A percentile compares a stretch with the other conserved stretches of the same genome.
These are phyloP conservation scores for Plagodis pulveraria DNA, from an alignment of 2,888 invertebrate species.

Conservation along the genomic window DNA sequence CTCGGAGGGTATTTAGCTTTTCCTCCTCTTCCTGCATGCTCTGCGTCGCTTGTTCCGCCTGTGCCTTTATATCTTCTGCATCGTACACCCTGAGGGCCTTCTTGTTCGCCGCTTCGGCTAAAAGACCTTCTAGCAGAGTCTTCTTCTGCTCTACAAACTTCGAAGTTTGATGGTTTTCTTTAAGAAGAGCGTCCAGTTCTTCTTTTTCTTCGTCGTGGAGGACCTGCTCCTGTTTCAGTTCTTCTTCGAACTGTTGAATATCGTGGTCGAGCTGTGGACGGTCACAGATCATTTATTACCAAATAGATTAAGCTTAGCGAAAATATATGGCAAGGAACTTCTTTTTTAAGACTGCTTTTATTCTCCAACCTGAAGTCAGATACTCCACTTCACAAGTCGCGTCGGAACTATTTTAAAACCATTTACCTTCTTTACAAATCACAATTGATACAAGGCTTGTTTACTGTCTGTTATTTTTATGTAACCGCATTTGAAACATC, in stretches of 20 bases:
- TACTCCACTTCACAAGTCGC: no score
- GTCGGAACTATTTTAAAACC: no score
- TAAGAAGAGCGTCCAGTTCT: conserved; percentile 55
- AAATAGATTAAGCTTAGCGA: no score
- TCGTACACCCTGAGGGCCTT: conserved; percentile 68
- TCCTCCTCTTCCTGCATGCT: conserved; percentile 68
- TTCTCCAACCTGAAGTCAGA: no score
- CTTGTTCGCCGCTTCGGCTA: conserved; percentile 62
- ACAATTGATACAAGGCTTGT: no score
- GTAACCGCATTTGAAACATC: no score
- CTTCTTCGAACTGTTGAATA: conserved; percentile 63
- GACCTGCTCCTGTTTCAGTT: conserved; percentile 65
- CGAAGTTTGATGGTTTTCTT: conserved; percentile 59
- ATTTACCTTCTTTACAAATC: no score
- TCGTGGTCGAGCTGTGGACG: conserved; percentile 57
- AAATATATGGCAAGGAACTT: no score
- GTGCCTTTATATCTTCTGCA: conserved; percentile 62
- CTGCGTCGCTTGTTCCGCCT: conserved; percentile 57
- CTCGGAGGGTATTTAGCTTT: conserved; percentile 53
- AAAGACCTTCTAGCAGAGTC: conserved; percentile 57
- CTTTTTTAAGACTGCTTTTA: no score
- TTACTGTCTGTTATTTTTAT: no score
- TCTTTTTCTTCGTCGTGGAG: conserved; percentile 54
- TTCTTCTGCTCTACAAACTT: conserved; percentile 65
- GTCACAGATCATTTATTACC: neutral